A percentile compares a stretch with the other conserved stretches of the same genome.
phyloP scores from a whole-genome alignment of 2,888 invertebrate genomes.

The Alitta virens region DNA sequence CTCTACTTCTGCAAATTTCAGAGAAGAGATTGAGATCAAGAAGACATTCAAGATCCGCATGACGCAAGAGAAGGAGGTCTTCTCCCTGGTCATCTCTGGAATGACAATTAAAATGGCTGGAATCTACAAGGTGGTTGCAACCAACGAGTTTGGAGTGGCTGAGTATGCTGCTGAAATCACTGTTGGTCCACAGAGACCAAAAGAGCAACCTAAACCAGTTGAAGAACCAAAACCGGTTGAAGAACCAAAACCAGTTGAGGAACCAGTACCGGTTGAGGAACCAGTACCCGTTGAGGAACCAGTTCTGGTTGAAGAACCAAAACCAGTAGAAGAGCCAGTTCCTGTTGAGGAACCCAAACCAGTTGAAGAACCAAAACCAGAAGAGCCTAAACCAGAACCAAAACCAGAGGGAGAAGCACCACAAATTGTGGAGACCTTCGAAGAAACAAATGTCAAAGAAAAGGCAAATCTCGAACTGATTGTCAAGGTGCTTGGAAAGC shows the following conservation, averaged over 20 bases:
- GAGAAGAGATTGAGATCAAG: slow-evolving; percentile 66
- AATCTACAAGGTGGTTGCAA: slow-evolving; percentile 29
- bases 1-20: no score
- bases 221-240: slow-evolving; percentile 48
- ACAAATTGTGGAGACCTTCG: slow-evolving; percentile 74
- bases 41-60: slow-evolving; percentile 75
- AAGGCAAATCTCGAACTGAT: slow-evolving; percentile 26
- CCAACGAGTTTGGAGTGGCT: slow-evolving; percentile 27
- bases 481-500: slow-evolving; percentile 74
- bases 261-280: slow-evolving; percentile 18
- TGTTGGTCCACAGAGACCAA: slow-evolving; percentile 59
- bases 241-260: slow-evolving; percentile 77
- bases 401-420: slow-evolving; percentile 63
- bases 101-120: slow-evolving; percentile 49
- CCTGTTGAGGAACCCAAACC: neutral
- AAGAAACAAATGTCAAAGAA: slow-evolving; percentile 63
- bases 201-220: neutral
- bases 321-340: slow-evolving; percentile 46
- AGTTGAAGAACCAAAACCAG: slow-evolving; percentile 72
- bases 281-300: slow-evolving; percentile 16
- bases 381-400: slow-evolving; percentile 43
- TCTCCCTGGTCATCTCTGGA: slow-evolving; percentile 41
- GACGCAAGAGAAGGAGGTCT: slow-evolving; percentile 63
- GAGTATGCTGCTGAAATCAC: slow-evolving; percentile 62
- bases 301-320: slow-evolving; percentile 48